A percentile compares a stretch with the other conserved stretches of the same genome.
These are phyloP conservation scores for Lysandra coridon DNA, from an alignment of 2,888 invertebrate genomes.

Conservation along the genomic window DNA sequence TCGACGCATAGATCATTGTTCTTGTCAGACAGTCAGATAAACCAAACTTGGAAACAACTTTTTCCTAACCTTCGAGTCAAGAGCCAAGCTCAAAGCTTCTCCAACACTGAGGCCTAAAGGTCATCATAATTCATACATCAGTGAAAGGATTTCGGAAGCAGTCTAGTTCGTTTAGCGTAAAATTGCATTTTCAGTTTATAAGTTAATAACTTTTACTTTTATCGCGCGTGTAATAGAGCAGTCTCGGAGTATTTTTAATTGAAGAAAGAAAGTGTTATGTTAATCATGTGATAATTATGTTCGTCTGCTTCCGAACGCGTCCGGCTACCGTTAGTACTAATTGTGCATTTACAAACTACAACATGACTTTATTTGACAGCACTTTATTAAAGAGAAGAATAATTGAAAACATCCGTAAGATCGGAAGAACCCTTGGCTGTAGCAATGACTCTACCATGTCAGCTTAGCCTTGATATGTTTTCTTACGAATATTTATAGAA, in stretches of 20 bases:
- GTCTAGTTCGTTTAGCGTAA: background rate
- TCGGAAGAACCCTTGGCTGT: background rate
- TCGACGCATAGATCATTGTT: too few relatives aligned
- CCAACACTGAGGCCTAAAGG: background rate
- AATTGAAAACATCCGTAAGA: background rate
- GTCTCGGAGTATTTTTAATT: constrained; percentile 16
- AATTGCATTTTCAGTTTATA: background rate
- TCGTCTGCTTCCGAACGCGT: background rate
- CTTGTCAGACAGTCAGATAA: too few relatives aligned
- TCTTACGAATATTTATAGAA: too few relatives aligned
- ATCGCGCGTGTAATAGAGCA: background rate
- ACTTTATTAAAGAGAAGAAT: background rate
- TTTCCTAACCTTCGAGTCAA: background rate
- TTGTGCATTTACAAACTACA: background rate
- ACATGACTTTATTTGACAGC: background rate
- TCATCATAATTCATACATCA: background rate
- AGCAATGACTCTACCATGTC: background rate
- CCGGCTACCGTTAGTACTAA: background rate
- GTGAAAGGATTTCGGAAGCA: constrained; percentile 1
- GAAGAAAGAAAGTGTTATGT: constrained; percentile 16
- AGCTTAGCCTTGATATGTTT: background rate
- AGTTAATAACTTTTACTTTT: background rate
- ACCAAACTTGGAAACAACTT: too few relatives aligned
- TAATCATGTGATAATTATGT: background rate
- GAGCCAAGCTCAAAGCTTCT: background rate